Evolutionary conservation across 2,888 invertebrate species (phyloP).

Genomic region (Acleris sparsana): DNA sequence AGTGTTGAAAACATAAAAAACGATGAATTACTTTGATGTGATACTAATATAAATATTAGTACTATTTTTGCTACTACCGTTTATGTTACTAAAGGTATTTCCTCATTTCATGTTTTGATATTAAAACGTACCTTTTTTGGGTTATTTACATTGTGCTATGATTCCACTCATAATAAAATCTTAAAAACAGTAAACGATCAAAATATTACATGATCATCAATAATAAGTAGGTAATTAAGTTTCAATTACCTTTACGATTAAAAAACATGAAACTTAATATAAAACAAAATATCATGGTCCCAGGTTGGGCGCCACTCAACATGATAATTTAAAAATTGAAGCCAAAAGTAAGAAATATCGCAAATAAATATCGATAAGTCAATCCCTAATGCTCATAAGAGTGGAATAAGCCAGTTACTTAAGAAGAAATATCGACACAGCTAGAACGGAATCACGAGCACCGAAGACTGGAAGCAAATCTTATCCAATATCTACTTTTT

Average conservation of each 20-base stretch:
- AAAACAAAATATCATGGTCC: not conserved
- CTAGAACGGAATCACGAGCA: constrained; percentile 60
- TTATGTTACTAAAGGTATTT: too few species aligned
- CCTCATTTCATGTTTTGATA: too few species aligned
- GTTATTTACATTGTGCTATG: too few species aligned
- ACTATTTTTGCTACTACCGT: too few species aligned
- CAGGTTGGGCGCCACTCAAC: constrained; percentile 10
- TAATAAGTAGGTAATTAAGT: not conserved
- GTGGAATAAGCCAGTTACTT: constrained; percentile 52
- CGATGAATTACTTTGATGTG: not conserved
- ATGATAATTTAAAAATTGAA: too few species aligned
- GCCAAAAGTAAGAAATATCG: too few species aligned
- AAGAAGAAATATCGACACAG: constrained; percentile 65
- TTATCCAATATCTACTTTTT: not conserved
- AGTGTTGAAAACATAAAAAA: not conserved
- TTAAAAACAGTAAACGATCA: too few species aligned
- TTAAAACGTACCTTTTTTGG: too few species aligned
- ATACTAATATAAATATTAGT: too few species aligned
- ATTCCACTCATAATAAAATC: too few species aligned
- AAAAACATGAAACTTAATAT: not conserved
- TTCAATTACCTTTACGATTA: not conserved
- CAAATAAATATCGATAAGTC: not conserved
- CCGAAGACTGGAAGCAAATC: not conserved
- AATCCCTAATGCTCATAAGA: constrained; percentile 5
- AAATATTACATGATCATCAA: too few species aligned